Conservation (phyloP, 2,797 vertebrate species). For the Schizopygopsis malacanthus region DNA sequence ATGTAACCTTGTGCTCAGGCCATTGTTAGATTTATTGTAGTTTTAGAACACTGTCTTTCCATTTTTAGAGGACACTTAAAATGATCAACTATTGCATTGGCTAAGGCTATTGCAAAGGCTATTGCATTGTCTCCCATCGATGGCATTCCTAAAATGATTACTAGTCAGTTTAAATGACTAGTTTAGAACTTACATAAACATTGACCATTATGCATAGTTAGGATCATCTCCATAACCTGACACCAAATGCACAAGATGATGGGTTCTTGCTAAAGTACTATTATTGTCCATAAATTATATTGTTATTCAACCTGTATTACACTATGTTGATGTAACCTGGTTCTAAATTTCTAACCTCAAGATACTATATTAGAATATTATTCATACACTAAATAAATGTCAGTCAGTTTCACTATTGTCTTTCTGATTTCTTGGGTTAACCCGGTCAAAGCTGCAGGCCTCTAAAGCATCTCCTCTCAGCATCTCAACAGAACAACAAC, state of each 20-base stretch:
- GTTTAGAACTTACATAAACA: neutral
- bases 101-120: neutral
- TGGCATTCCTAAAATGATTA: neutral
- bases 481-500: slow-evolving; percentile 41
- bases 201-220: neutral
- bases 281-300: neutral
- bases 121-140: neutral
- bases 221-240: neutral
- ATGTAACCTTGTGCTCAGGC: neutral
- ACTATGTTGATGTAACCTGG: neutral
- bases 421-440: slow-evolving; percentile 19
- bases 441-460: slow-evolving; percentile 32
- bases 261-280: neutral
- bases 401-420: neutral
- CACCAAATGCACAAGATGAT: neutral
- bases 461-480: slow-evolving; percentile 17
- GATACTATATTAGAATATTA: neutral
- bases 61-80: neutral
- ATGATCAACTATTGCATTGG: neutral
- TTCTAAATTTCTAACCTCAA: neutral
- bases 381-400: neutral
- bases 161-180: neutral
- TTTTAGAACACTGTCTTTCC: neutral
- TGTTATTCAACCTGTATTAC: neutral
- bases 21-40: neutral